phyloP scores from a whole-genome alignment of 1,140 invertebrate genomes.

The Littorina saxatilis region DNA sequence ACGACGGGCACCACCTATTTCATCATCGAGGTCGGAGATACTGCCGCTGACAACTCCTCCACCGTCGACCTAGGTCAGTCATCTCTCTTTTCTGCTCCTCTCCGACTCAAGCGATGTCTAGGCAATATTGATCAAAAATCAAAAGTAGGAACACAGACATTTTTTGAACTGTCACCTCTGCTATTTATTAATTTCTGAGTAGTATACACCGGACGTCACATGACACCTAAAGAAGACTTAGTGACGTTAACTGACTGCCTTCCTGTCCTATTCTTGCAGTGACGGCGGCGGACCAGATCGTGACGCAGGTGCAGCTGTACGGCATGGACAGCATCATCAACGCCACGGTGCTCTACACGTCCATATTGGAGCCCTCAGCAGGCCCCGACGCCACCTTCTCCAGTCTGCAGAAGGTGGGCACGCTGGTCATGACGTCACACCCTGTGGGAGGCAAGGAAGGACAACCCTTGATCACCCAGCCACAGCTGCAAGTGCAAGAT shows the following conservation, averaged over 20 bases:
- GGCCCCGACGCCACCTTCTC: constrained; percentile 30
- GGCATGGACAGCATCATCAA: constrained; percentile 50
- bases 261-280: background rate
- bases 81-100: too few relatives aligned
- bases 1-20: constrained; percentile 23
- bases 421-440: constrained; percentile 40
- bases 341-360: constrained; percentile 43
- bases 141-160: too few relatives aligned
- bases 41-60: constrained; percentile 39
- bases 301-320: constrained; percentile 41
- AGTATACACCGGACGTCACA: too few relatives aligned
- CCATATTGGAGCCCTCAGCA: constrained; percentile 38
- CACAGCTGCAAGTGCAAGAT: constrained; percentile 50
- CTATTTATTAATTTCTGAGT: too few relatives aligned
- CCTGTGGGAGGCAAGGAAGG: constrained; percentile 46
- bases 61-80: constrained; percentile 20
- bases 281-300: background rate
- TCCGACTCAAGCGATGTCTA: too few relatives aligned
- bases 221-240: too few relatives aligned
- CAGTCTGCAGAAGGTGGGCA: constrained; percentile 34
- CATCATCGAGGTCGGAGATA: constrained; percentile 62
- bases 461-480: constrained; percentile 42
- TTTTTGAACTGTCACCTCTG: too few relatives aligned
- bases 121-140: too few relatives aligned
- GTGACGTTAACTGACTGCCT: too few relatives aligned